phyloP scores from a whole-genome alignment of 2,888 invertebrate genomes.

The Mimachlamys varia region DNA sequence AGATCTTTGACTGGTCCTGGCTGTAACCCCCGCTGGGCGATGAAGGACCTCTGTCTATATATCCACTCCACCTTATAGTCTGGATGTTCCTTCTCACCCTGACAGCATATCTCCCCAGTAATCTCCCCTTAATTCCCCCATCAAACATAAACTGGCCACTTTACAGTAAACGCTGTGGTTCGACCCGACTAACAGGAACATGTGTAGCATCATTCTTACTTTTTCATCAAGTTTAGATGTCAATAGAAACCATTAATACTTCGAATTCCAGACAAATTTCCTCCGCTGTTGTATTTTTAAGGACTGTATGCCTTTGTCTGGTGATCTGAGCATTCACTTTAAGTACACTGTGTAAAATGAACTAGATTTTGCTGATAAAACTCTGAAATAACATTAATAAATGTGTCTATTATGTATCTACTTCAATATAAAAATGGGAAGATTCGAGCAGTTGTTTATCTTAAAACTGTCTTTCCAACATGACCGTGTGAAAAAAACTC shows the following conservation, averaged over 20 bases:
- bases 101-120: background rate
- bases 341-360: background rate
- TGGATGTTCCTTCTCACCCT: background rate
- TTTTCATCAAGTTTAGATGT: slow-evolving; percentile 25
- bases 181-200: background rate
- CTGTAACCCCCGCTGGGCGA: background rate
- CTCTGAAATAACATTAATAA: background rate
- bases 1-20: background rate
- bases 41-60: background rate
- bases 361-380: background rate
- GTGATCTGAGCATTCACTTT: background rate
- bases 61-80: background rate
- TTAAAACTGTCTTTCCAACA: background rate
- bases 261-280: background rate
- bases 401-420: background rate
- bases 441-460: background rate
- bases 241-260: background rate
- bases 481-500: background rate
- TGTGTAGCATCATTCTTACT: background rate
- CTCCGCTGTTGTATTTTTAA: background rate
- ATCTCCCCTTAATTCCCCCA: background rate
- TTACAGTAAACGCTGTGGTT: background rate
- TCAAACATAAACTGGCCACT: background rate
- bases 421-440: background rate
- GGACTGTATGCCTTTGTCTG: background rate